Evolutionary conservation across 2,888 invertebrate species (phyloP).

Genomic region (Trichopria drosophilae): DNA sequence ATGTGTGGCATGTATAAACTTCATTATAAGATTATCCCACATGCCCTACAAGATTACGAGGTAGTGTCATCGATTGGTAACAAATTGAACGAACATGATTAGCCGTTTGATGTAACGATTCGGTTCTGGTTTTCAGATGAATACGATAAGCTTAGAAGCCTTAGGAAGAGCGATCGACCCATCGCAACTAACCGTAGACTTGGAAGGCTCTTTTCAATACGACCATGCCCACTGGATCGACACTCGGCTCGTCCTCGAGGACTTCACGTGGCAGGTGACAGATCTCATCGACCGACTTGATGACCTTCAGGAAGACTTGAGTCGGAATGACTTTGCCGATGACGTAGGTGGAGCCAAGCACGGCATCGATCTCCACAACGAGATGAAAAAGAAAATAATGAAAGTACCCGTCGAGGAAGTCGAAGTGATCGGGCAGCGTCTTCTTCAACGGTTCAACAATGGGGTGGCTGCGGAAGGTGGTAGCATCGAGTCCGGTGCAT

Average conservation of each 20-base stretch:
- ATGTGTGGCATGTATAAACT: too few species aligned
- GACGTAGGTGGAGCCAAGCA: constrained; percentile 91
- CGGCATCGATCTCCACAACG: constrained; percentile 89
- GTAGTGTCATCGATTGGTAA: too few species aligned
- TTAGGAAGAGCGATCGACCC: constrained; percentile 91
- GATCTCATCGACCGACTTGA: constrained; percentile 91
- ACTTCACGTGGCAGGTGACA: constrained; percentile 93
- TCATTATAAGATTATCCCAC: constrained; percentile 4
- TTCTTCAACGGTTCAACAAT: constrained; percentile 65
- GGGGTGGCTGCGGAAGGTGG: constrained; percentile 62
- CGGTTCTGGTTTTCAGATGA: constrained; percentile 71
- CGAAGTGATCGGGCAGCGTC: constrained; percentile 81
- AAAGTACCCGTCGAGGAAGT: constrained; percentile 93
- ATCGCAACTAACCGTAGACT: constrained; percentile 87
- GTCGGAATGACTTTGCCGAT: constrained; percentile 91
- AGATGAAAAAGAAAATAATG: constrained; percentile 90
- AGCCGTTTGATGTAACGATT: background rate
- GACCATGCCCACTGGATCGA: constrained; percentile 98
- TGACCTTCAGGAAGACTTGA: constrained; percentile 89
- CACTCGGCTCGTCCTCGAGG: constrained; percentile 89
- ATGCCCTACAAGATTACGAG: too few species aligned
- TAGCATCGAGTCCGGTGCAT: constrained; percentile 74
- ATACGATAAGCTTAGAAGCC: constrained; percentile 93
- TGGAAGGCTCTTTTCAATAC: constrained; percentile 91
- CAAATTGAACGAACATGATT: too few species aligned